Conservation (phyloP, 2,797 vertebrate species). For the Tokudaia muenninki region DNA sequence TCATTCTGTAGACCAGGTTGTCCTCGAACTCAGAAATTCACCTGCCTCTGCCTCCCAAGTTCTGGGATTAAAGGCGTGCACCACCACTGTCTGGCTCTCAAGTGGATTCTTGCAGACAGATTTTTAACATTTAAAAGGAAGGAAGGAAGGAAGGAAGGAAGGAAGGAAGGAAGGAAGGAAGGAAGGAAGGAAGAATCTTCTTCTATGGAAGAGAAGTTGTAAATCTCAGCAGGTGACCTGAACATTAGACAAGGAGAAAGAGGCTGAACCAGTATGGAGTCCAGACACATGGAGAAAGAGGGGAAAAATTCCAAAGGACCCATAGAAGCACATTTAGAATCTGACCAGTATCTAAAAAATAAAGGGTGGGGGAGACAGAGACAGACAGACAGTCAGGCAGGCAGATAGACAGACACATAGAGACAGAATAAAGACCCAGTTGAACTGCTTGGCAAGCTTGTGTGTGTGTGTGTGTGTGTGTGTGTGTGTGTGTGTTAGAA, state of each 20-base stretch:
- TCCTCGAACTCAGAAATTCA: too few relatives aligned
- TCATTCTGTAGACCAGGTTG: too few relatives aligned
- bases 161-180: too few relatives aligned
- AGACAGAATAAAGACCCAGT: background rate
- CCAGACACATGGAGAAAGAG: background rate
- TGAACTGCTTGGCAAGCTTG: background rate
- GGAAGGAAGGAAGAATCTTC: too few relatives aligned
- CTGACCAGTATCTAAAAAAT: background rate
- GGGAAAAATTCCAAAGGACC: background rate
- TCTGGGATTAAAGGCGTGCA: too few relatives aligned
- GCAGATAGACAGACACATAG: too few relatives aligned
- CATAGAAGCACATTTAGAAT: background rate
- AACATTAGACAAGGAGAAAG: background rate
- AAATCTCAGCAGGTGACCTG: background rate
- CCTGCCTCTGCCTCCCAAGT: too few relatives aligned
- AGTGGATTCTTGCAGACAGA: background rate
- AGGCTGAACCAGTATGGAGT: background rate
- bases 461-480: background rate
- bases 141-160: too few relatives aligned
- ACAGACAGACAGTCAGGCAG: too few relatives aligned
- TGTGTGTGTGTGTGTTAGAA: background rate
- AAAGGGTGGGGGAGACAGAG: background rate
- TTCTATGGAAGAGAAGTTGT: background rate
- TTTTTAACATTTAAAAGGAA: background rate
- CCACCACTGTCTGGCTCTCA: background rate